A percentile compares a stretch with the other conserved stretches of the same genome.
Evolutionary conservation across 2,113 vertebrate genomes (phyloP).

Genomic region (Labrus mixtus): DNA sequence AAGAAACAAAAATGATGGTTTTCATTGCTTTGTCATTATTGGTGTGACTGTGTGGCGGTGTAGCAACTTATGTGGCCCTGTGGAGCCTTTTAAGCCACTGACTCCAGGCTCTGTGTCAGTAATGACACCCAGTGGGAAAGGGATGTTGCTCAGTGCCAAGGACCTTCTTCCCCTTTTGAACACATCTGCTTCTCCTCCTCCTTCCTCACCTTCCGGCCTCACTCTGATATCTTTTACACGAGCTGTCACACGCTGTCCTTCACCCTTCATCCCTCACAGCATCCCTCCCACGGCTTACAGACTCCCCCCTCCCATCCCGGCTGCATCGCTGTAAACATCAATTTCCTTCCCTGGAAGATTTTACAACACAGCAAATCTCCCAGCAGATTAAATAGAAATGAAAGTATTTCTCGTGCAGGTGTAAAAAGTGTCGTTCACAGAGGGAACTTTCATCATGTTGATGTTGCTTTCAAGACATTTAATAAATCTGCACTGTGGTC

Average conservation of each 20-base stretch:
- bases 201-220: conserved; percentile 6
- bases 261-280: background rate
- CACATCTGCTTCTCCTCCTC: conserved; percentile 6
- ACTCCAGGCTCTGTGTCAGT: conserved; percentile 20
- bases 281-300: background rate
- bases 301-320: background rate
- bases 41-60: background rate
- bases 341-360: background rate
- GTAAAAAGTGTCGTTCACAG: background rate
- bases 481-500: no score
- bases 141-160: conserved; percentile 17
- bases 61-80: background rate
- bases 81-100: conserved; percentile 40
- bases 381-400: background rate
- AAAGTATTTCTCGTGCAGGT: background rate
- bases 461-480: background rate
- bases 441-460: background rate
- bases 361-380: background rate
- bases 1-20: conserved; percentile 13
- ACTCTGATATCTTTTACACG: conserved; percentile 23
- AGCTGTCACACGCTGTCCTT: background rate
- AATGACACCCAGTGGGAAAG: conserved; percentile 38
- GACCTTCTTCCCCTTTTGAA: conserved; percentile 9
- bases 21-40: conserved; percentile 7
- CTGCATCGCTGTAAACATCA: background rate